Base-by-base conservation (phyloP, 2,888 invertebrate genomes). In the Volucella inanis region DNA sequence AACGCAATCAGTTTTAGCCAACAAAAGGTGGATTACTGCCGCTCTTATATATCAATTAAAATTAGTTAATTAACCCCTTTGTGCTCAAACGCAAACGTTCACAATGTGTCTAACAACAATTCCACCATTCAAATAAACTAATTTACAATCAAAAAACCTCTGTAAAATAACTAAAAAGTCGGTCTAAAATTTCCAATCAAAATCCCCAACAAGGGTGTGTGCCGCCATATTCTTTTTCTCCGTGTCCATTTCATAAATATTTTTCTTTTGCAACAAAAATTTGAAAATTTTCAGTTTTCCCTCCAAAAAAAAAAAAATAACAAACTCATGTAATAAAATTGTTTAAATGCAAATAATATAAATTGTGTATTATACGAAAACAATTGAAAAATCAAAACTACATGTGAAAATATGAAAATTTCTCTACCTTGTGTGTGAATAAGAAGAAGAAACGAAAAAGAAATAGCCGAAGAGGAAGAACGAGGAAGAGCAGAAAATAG, bases 1-100 rank as follows among this genome's bases (percentile, higher is more conserved):
- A 80, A 80, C 70, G 84, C 84, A 84, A 67, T 75, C 80, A 80
- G 50, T 47, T 84, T 84, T 64, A 61, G 67, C 72, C 49, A 71
- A 14, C 52, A 43, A 64, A 76, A 61, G 50, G 57, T 71, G 75
- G 59, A 52, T 68, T 77, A 31, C 41, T 31, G 38, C 31, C 57
- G 49, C 50, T 18, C 1, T 31, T 31, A 45, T 18, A 15, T 38
- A 22, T 45, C 45, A 65, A 14, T 14, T 4, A 14, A 43, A 61
- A 43, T 12, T n/a, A 18, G n/a, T 15, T 12, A 45, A 12, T 57
- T 15, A 12, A 61, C 1, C 11, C 18, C 6, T 18, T 41, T 1
- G 1, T 14, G 8, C 18, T 8, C 22, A 31, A 43, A 11, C 8
- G 52, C 39, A 50, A 64, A 49, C 14, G 15, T 49, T 38, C 9